Conservation (phyloP, 2,888 invertebrate species). For the Isoperla grammatica region DNA sequence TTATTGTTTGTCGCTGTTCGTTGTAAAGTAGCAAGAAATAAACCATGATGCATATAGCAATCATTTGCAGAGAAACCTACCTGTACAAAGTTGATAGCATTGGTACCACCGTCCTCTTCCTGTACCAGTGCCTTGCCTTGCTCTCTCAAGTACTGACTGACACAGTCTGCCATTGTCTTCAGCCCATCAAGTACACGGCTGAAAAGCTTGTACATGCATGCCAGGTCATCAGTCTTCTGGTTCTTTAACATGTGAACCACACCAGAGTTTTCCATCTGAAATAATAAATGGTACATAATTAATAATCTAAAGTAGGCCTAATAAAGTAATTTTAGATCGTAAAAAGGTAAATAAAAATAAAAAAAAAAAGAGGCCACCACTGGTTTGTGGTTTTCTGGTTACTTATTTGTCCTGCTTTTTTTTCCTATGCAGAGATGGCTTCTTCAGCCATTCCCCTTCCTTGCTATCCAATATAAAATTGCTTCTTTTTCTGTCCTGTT, state of each 20-base stretch:
- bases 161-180: constrained; percentile 93
- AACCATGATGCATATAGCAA: constrained; percentile 17
- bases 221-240: constrained; percentile 93
- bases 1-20: no score
- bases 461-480: no score
- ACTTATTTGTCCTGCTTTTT: no score
- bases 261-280: constrained; percentile 97
- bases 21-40: background rate
- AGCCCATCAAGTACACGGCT: constrained; percentile 87
- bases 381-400: no score
- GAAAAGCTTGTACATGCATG: constrained; percentile 97
- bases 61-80: constrained; percentile 42
- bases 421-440: no score
- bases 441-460: no score
- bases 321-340: no score
- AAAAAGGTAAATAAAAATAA: no score
- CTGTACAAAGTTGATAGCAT: constrained; percentile 91
- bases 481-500: no score
- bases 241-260: constrained; percentile 98
- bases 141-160: constrained; percentile 89
- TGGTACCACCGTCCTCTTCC: constrained; percentile 83
- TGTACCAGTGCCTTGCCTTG: constrained; percentile 93
- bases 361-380: no score
- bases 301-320: no score
- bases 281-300: no score